A percentile compares a stretch with the other conserved stretches of the same genome.
These are phyloP conservation scores for Hirudo medicinalis DNA, from an alignment of 1,140 invertebrate species.

Conservation along the genomic window DNA sequence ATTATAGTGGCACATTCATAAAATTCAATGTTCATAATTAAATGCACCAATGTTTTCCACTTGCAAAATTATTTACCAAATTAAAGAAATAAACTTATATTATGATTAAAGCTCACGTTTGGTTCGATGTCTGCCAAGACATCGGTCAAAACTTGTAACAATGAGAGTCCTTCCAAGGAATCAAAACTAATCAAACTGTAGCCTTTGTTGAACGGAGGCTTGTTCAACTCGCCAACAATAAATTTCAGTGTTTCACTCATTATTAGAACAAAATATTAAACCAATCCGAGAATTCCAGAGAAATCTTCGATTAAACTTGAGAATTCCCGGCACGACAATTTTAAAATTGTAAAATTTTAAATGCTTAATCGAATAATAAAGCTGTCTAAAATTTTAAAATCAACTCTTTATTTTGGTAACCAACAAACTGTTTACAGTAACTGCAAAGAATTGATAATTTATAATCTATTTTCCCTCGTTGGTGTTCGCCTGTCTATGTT, in stretches of 20 bases:
- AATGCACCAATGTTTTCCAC: not conserved
- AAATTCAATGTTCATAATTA: not conserved
- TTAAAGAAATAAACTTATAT: constrained; percentile 7
- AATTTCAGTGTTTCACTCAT: constrained; percentile 64
- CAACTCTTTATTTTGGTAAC: too few relatives aligned
- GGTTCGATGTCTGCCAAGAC: constrained; percentile 54
- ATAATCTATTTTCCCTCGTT: too few relatives aligned
- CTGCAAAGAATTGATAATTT: too few relatives aligned
- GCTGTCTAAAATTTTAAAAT: too few relatives aligned
- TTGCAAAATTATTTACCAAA: not conserved
- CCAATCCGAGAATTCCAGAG: too few relatives aligned
- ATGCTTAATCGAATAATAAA: too few relatives aligned
- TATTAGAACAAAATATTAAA: not conserved
- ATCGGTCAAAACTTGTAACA: constrained; percentile 60
- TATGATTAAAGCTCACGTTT: constrained; percentile 36
- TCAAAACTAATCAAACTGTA: constrained; percentile 74
- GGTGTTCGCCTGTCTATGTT: too few relatives aligned
- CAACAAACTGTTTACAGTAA: too few relatives aligned
- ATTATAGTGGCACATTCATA: not conserved
- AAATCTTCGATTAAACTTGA: too few relatives aligned
- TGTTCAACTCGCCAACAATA: constrained; percentile 62
- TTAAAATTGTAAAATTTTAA: too few relatives aligned
- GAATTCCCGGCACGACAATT: too few relatives aligned
- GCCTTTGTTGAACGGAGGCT: constrained; percentile 57
- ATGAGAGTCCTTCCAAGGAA: constrained; percentile 56